These are phyloP conservation scores for Saturnia pavonia DNA, from an alignment of 2,888 invertebrate species.

Conservation along the genomic window DNA sequence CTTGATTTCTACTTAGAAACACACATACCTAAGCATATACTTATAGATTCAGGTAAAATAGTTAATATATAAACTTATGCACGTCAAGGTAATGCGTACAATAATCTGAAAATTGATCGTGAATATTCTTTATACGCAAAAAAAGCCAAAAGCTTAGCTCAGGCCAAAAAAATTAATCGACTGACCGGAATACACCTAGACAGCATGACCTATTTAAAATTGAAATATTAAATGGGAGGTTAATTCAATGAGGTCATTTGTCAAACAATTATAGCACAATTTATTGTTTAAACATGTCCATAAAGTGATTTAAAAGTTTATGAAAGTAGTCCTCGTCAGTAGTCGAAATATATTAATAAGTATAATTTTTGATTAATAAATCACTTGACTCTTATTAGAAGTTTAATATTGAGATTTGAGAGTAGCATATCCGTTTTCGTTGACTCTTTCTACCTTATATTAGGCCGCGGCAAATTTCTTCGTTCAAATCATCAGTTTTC, in stretches of 20 bases:
- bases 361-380: neutral
- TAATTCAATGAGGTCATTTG: neutral
- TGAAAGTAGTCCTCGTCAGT: neutral
- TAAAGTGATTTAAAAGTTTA: neutral
- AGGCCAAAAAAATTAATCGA: neutral
- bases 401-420: no score
- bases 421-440: no score
- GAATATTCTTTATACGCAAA: neutral
- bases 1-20: neutral
- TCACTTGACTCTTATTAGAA: no score
- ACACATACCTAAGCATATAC: neutral
- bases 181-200: neutral
- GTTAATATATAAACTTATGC: neutral
- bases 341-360: neutral
- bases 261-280: neutral
- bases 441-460: no score
- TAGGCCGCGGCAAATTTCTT: no score
- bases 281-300: neutral
- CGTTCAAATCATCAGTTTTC: no score
- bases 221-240: neutral
- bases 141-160: neutral
- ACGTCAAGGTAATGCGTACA: neutral
- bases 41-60: neutral
- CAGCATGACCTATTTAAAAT: constrained; percentile 6
- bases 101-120: neutral